Base-by-base conservation (phyloP, 2,113 vertebrate species). In the Chunga burmeisteri region DNA sequence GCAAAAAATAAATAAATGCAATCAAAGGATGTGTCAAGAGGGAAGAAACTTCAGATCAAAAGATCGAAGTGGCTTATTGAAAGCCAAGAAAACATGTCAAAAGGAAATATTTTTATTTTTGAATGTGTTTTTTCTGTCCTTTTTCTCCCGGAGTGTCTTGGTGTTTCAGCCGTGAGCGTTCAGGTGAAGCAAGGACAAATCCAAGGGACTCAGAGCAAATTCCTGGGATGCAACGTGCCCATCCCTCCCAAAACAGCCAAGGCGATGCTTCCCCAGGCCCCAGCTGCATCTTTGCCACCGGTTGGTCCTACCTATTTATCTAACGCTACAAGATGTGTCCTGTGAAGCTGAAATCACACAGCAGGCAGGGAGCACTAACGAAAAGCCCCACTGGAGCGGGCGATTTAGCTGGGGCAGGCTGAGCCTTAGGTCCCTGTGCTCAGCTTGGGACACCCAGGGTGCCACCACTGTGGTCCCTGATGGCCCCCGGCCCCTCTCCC, bases 1-100 rank as follows among this genome's bases (percentile, higher is more conserved):
- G 82, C 49, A 56, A 90, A 66, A 88, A 68, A 58, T 46, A 85
- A 93, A 90, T 62, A 92, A 90, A 74, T 7, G 25, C 36, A 92
- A 90, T 73, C 91, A 94, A 95, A 95, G 86, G 80, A 91, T 0
- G 0, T 79, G 86, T 95, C 71, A 14, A 9, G 34, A 80, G 92
- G 59, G 44, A 92, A 86, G 80, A 81, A 86, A 78, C 46, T 80
- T 38, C 66, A 77, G 79, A 96, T 94, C 72, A 94, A 90, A 96
- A 96, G 93, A 80, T 78, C 3, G 44, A 81, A 88, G 72, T 0
- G 0, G 86, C 80, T 80, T 62, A 6, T 29, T 62, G 62, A 2
- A 5, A 88, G 72, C 67, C 65, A 47, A 42, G 68, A 34, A 84
- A 91, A 81, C 4, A 3, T 77, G 86, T 96, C 93, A 86, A 44